phyloP scores from a whole-genome alignment of 2,113 vertebrate genomes.

The Oryzias curvinotus region DNA sequence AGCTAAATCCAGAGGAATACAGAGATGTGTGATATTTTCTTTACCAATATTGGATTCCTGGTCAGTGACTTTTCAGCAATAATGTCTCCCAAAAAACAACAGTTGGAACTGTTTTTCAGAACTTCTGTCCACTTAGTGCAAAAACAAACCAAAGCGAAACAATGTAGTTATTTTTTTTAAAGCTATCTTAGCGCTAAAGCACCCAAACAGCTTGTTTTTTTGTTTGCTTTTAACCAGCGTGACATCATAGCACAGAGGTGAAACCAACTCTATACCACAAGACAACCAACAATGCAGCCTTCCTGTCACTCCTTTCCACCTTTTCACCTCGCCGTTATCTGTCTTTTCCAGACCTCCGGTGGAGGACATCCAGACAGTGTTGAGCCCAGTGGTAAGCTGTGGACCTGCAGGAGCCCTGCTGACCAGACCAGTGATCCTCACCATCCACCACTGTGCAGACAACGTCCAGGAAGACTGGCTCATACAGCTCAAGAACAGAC shows the following conservation, averaged over 20 bases:
- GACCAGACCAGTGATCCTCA: conserved; percentile 87
- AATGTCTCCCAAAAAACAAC: no score
- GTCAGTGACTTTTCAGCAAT: no score
- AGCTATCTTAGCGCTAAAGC: no score
- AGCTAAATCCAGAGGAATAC: no score
- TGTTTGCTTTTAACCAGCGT: neutral
- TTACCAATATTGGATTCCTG: no score
- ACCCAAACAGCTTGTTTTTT: no score
- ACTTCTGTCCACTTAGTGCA: no score
- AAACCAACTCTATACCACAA: conserved; percentile 9
- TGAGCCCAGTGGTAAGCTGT: conserved; percentile 93
- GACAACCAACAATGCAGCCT: neutral
- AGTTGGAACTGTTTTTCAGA: no score
- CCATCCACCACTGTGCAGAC: conserved; percentile 90
- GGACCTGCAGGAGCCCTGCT: conserved; percentile 89
- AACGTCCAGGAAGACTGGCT: conserved; percentile 90
- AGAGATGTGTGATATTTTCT: no score
- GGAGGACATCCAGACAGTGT: conserved; percentile 88
- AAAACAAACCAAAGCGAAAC: no score
- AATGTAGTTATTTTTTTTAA: no score
- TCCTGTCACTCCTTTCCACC: conserved; percentile 7
- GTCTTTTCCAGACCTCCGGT: conserved; percentile 80
- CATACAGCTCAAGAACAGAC: conserved; percentile 88
- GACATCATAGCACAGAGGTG: conserved; percentile 3
- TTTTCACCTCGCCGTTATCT: conserved; percentile 41